Percentiles rank a stretch among this genome's conserved stretches.
phyloP scores from a whole-genome alignment of 2,797 vertebrate genomes.

The Halcyon badia region DNA sequence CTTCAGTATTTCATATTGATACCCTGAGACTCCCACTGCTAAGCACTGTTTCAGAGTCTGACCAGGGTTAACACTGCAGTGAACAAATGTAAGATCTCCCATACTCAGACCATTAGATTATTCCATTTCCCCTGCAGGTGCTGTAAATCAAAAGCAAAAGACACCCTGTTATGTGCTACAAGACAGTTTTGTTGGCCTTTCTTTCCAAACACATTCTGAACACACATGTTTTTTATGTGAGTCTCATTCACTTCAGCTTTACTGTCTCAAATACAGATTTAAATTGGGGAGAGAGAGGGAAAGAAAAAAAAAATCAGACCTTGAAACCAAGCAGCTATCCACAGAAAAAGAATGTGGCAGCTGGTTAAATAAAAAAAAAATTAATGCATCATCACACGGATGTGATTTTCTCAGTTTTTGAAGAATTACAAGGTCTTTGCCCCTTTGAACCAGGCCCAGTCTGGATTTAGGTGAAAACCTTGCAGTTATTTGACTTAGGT shows the following conservation, averaged over 20 bases:
- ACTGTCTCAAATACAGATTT: conserved; percentile 19
- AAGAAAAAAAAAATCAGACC: background rate
- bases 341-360: background rate
- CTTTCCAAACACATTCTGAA: conserved; percentile 51
- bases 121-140: background rate
- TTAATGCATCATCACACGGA: background rate
- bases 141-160: conserved; percentile 60
- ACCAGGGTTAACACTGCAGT: conserved; percentile 7
- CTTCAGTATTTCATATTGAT: conserved; percentile 58
- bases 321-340: background rate
- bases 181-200: conserved; percentile 53
- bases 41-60: conserved; percentile 2
- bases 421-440: background rate
- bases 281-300: background rate
- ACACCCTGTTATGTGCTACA: conserved; percentile 18
- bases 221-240: conserved; percentile 37
- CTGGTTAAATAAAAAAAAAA: conserved; percentile 1
- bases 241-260: conserved; percentile 16
- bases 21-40: conserved; percentile 38
- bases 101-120: conserved; percentile 42
- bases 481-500: background rate
- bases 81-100: background rate
- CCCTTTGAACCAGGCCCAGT: background rate
- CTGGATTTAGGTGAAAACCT: background rate
- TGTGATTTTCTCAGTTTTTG: background rate